phyloP scores from a whole-genome alignment of 2,888 invertebrate species.

The Pollenia amentaria region DNA sequence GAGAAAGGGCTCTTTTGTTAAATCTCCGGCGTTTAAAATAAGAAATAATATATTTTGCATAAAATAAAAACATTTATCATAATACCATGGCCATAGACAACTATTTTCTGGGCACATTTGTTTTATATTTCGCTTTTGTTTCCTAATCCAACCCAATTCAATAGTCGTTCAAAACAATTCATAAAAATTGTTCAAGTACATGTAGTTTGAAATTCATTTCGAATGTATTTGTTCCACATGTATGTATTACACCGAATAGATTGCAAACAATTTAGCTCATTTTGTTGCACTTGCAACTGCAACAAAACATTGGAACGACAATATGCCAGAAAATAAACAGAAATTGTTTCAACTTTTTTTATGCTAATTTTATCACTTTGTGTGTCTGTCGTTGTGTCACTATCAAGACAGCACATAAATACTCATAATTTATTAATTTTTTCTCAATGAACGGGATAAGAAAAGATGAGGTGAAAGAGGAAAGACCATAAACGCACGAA shows the following conservation, averaged over 20 bases:
- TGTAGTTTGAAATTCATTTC: slow-evolving; percentile 41
- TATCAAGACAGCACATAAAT: slow-evolving; percentile 83
- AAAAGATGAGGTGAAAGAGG: slow-evolving; percentile 51
- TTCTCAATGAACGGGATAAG: slow-evolving; percentile 78
- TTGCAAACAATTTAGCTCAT: slow-evolving; percentile 42
- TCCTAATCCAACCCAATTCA: slow-evolving; percentile 46
- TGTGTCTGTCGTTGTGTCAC: slow-evolving; percentile 83
- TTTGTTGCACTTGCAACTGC: slow-evolving; percentile 52
- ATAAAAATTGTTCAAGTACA: slow-evolving; percentile 56
- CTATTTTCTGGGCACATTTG: slow-evolving; percentile 45
- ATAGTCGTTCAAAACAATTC: slow-evolving; percentile 52
- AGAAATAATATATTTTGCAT: slow-evolving; percentile 60
- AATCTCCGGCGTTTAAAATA: slow-evolving; percentile 2
- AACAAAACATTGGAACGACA: slow-evolving; percentile 40
- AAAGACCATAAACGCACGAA: slow-evolving; percentile 68
- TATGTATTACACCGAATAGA: slow-evolving; percentile 16
- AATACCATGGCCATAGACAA: slow-evolving; percentile 59
- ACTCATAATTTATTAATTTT: slow-evolving; percentile 83
- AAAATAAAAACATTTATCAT: slow-evolving; percentile 71
- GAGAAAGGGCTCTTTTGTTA: slow-evolving; percentile 55
- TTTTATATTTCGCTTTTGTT: slow-evolving; percentile 16
- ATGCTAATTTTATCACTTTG: slow-evolving; percentile 85
- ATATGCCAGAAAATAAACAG: slow-evolving; percentile 40
- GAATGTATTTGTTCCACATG: not conserved
- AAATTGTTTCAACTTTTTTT: slow-evolving; percentile 76